Percentiles rank a stretch among this genome's conserved stretches.
Evolutionary conservation across 1,140 invertebrate genomes (phyloP).

Genomic region (Drosophila willistoni): DNA sequence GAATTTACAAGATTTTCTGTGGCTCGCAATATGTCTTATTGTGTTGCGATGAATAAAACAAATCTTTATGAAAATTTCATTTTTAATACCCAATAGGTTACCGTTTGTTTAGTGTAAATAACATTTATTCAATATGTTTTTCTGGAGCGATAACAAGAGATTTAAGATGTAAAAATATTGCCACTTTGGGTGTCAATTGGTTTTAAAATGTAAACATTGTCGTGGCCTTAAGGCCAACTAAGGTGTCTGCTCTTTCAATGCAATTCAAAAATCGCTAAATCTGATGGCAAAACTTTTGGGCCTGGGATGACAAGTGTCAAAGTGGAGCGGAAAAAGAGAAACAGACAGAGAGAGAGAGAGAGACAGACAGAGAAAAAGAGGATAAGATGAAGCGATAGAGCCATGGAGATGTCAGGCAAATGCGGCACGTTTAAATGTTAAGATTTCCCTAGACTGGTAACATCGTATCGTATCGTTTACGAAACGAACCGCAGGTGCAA

Average conservation of each 20-base stretch:
- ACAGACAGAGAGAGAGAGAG: not conserved
- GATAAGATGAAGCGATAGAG: not conserved
- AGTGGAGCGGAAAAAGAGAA: not conserved
- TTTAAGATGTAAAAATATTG: not conserved
- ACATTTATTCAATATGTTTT: too few species aligned
- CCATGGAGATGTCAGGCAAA: constrained; percentile 53
- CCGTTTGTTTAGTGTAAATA: too few species aligned
- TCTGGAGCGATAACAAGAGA: not conserved
- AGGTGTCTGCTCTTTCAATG: constrained; percentile 53
- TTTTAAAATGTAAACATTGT: not conserved
- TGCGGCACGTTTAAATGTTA: constrained; percentile 57
- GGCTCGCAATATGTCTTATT: too few species aligned
- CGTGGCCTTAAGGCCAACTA: constrained; percentile 29
- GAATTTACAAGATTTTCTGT: too few species aligned
- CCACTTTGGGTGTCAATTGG: not conserved
- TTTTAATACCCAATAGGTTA: too few species aligned
- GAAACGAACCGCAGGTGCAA: constrained; percentile 59
- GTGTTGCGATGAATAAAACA: too few species aligned
- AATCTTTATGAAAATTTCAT: too few species aligned
- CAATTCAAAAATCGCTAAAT: constrained; percentile 49
- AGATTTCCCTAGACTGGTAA: constrained; percentile 5
- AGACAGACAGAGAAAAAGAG: too few species aligned
- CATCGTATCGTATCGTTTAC: constrained; percentile 18
- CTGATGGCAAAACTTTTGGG: constrained; percentile 49
- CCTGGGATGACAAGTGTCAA: constrained; percentile 18